Percentiles rank a stretch among this genome's conserved stretches.
Evolutionary conservation across 2,888 invertebrate species (phyloP).

Genomic region (Laspeyria flexula): DNA sequence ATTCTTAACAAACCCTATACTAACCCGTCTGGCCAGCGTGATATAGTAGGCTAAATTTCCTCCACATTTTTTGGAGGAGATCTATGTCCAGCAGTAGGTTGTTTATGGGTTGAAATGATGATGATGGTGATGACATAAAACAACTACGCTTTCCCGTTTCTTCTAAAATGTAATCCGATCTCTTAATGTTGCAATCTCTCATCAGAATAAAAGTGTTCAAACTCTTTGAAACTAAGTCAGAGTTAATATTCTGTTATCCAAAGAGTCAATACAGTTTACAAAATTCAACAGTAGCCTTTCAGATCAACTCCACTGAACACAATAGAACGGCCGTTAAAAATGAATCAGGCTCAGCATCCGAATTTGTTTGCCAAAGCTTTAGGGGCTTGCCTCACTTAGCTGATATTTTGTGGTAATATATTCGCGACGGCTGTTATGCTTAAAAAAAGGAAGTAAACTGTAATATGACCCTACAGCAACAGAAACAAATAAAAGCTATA

Average conservation of each 20-base stretch:
- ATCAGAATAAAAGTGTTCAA: neutral
- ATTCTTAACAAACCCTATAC: no score
- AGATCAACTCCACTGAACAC: conserved; percentile 15
- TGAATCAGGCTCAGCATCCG: conserved; percentile 6
- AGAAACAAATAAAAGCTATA: no score
- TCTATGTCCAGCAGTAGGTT: no score
- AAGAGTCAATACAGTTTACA: conserved; percentile 4
- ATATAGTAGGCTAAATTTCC: no score
- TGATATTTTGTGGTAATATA: neutral
- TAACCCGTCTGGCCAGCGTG: no score
- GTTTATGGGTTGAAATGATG: no score
- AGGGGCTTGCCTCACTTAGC: neutral
- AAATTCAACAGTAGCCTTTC: conserved; percentile 7
- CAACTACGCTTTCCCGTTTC: no score
- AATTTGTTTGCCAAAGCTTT: conserved; percentile 11
- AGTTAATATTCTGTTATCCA: conserved; percentile 2
- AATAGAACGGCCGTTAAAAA: conserved; percentile 14
- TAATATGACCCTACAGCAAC: no score
- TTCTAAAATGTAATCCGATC: no score
- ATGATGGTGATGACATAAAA: no score
- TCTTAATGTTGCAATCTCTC: neutral
- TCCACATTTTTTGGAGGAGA: no score
- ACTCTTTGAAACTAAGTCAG: conserved; percentile 4
- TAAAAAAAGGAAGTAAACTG: no score
- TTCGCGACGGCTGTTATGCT: neutral